Evolutionary conservation across 2,888 invertebrate genomes (phyloP), one percentile per base, ranked within the genome.

Genomic region (Pseudococcus viburni): DNA sequence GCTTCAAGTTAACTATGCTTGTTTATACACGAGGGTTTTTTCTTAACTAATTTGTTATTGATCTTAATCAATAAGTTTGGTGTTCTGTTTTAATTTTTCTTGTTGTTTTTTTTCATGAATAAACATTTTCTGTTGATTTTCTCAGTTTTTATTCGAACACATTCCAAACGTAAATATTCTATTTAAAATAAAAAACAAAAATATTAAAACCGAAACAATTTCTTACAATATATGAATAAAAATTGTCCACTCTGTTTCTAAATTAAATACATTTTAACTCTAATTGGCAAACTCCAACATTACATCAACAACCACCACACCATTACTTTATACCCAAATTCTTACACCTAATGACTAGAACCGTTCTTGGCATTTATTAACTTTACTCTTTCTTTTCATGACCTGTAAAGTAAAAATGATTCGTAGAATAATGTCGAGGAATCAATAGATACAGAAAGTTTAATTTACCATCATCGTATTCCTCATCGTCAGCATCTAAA

Each of bases 401-500:
- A n/a, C 39, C 80, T 83, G 33, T 3, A 64, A 73, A 83, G 11
- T 19, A 19, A 83, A 83, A 83, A 83, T 6, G n/a, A 83, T 17
- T 39, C 33, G 17, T 11, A 73, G n/a, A 9, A 51, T 12, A 51
- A 4, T 1, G 48, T 51, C 15, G 15, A 51, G 11, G 11, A 51
- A 9, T 55, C n/a, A 55, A 6, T 55, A 15, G n/a, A 64, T 8
- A 73, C 9, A 12, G 33, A 73, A 8, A 73, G 0, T 15, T 26
- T 4, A 7, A 84, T 12, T 88, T 85, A 92, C 92, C 92, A 89
- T 90, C 90, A 90, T 93, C 93, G 89, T 92, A 92, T 89, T 96
- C 96, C 88, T 96, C 96, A 89, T 97, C 97, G 83, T 96, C 95
- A 0, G 97, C 97, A 91, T 98, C 98, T 90, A 98, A 93, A 91